These are phyloP conservation scores for Lepidurus apus DNA, from an alignment of 1,140 invertebrate species.

Conservation along the genomic window DNA sequence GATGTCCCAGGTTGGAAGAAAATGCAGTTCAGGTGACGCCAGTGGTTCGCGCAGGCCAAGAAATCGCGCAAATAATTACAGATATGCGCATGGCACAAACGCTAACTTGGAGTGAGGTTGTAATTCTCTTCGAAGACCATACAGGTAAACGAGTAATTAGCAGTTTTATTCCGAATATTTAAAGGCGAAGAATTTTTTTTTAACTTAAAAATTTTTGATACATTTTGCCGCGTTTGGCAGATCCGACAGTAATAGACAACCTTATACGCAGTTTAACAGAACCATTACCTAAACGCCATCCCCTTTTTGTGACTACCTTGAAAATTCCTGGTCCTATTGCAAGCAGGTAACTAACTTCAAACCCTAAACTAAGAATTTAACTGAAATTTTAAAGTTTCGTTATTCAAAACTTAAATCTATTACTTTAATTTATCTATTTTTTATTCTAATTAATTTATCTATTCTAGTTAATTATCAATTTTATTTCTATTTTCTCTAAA, in stretches of 20 bases:
- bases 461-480: neutral
- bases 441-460: neutral
- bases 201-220: too few species aligned
- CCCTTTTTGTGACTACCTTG: neutral
- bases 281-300: neutral
- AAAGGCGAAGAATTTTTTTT: too few species aligned
- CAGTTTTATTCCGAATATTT: too few species aligned
- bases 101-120: slow-evolving; percentile 61
- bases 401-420: too few species aligned
- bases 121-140: slow-evolving; percentile 62
- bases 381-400: neutral
- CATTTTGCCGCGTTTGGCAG: slow-evolving; percentile 34
- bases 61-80: slow-evolving; percentile 65
- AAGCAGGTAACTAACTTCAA: neutral
- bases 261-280: neutral
- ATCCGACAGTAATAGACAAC: neutral
- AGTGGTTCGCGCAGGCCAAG: slow-evolving; percentile 55
- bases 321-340: neutral
- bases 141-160: slow-evolving; percentile 50
- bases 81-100: slow-evolving; percentile 58
- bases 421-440: neutral
- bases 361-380: neutral
- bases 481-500: slow-evolving; percentile 6
- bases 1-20: slow-evolving; percentile 63
- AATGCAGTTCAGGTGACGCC: slow-evolving; percentile 63